These are phyloP conservation scores for Mythimna loreyi DNA, from an alignment of 2,888 invertebrate genomes.

Conservation along the genomic window DNA sequence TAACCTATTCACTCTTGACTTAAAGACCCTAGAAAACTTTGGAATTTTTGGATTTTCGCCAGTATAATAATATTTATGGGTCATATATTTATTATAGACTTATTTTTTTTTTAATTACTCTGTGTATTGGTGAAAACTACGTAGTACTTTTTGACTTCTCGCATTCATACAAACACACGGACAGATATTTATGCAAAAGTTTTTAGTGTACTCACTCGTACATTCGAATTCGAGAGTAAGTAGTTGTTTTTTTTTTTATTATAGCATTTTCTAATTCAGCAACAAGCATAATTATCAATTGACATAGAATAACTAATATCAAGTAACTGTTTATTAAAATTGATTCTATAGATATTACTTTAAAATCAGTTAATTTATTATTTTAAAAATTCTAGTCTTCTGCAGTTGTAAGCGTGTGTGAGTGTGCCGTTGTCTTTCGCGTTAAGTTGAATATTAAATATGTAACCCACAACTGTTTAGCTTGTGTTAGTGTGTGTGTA, in stretches of 20 bases:
- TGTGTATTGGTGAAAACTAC: too few relatives aligned
- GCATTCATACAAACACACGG: too few relatives aligned
- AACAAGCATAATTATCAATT: neutral
- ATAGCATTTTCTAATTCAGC: neutral
- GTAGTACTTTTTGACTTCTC: too few relatives aligned
- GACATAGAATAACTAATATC: neutral
- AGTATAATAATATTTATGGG: too few relatives aligned
- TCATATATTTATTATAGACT: too few relatives aligned
- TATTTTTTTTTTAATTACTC: too few relatives aligned
- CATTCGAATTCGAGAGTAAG: conserved; percentile 4
- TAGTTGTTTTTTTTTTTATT: neutral
- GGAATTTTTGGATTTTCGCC: too few relatives aligned
- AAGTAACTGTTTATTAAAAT: neutral
- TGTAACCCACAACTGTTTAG: conserved; percentile 52
- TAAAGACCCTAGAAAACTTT: too few relatives aligned
- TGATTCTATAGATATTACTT: neutral
- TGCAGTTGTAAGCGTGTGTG: conserved; percentile 19
- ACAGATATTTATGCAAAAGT: neutral
- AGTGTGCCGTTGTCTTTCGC: conserved; percentile 59
- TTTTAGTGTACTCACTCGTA: neutral
- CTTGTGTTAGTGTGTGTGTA: conserved; percentile 47
- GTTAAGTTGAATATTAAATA: conserved; percentile 64
- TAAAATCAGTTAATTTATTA: conserved; percentile 3
- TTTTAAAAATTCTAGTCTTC: conserved; percentile 35
- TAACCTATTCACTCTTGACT: too few relatives aligned